phyloP scores from a whole-genome alignment of 2,113 vertebrate species.

The Menura novaehollandiae region DNA sequence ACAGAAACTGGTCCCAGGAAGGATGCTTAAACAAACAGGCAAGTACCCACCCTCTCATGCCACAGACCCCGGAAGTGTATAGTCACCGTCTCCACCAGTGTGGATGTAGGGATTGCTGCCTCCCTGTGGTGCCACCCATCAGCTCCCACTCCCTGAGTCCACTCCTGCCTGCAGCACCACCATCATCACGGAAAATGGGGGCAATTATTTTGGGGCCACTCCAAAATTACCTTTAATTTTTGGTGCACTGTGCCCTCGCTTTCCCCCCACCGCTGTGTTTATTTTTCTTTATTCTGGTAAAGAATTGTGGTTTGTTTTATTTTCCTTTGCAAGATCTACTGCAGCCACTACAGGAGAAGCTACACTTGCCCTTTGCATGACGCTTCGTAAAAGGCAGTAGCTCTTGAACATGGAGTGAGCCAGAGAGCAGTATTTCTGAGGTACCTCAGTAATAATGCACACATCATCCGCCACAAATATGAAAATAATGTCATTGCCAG shows the following conservation, averaged over 20 bases:
- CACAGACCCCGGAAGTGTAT: not conserved
- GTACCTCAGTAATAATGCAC: not conserved
- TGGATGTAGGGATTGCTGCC: not conserved
- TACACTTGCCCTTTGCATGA: constrained; percentile 1
- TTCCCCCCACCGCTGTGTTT: not conserved
- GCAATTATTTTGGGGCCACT: not conserved
- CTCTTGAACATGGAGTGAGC: not conserved
- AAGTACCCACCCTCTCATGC: not conserved
- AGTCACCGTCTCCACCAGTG: not conserved
- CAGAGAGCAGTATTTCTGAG: not conserved
- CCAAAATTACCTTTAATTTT: constrained; percentile 3
- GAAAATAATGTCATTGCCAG: constrained; percentile 13
- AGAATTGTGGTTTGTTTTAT: not conserved
- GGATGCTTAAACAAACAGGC: not conserved
- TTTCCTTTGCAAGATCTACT: constrained; percentile 3
- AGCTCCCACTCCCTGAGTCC: not conserved
- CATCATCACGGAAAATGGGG: not conserved
- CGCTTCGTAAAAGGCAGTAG: constrained; percentile 2
- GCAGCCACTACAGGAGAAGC: not conserved
- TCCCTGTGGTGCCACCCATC: not conserved
- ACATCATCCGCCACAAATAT: not conserved
- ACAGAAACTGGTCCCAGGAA: not conserved
- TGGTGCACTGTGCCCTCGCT: not conserved
- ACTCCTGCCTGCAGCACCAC: not conserved
- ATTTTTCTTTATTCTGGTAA: not conserved